Evolutionary conservation across 2,888 invertebrate species (phyloP).

Genomic region (Thera britannica): DNA sequence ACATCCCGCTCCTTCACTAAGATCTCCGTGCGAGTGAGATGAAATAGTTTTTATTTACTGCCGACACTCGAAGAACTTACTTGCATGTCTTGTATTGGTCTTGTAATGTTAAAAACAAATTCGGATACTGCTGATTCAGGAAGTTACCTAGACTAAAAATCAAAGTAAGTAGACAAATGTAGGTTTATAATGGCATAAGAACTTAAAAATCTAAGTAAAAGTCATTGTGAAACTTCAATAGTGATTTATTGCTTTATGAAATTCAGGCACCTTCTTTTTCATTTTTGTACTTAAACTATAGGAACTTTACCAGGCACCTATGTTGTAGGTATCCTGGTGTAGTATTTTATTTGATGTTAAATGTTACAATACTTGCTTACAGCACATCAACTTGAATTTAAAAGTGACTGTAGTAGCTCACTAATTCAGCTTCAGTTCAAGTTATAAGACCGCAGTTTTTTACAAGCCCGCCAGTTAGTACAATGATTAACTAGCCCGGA

Average conservation of each 20-base stretch:
- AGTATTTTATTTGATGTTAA: neutral
- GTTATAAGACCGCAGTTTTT: too few species aligned
- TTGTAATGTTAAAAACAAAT: slow-evolving; percentile 18
- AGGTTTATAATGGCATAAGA: neutral
- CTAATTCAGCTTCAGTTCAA: too few species aligned
- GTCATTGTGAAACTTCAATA: neutral
- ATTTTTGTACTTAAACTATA: neutral
- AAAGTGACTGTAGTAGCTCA: too few species aligned
- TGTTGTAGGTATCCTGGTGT: neutral
- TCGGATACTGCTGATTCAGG: slow-evolving; percentile 34
- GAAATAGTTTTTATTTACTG: slow-evolving; percentile 17
- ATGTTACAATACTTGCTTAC: neutral
- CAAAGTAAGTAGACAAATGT: neutral
- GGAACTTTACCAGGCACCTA: neutral
- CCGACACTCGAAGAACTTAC: slow-evolving; percentile 5
- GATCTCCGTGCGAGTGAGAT: slow-evolving; percentile 31
- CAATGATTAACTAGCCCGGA: too few species aligned
- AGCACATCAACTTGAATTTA: neutral
- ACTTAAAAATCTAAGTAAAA: neutral
- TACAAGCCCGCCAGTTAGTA: too few species aligned
- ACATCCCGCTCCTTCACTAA: slow-evolving; percentile 32
- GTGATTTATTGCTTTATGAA: neutral
- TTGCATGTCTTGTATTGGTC: neutral
- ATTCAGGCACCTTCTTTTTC: neutral
- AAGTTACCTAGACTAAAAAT: neutral